Evolutionary conservation across 1,140 invertebrate genomes (phyloP), one percentile per base, ranked within the genome.

Genomic region (Dreissena polymorpha): DNA sequence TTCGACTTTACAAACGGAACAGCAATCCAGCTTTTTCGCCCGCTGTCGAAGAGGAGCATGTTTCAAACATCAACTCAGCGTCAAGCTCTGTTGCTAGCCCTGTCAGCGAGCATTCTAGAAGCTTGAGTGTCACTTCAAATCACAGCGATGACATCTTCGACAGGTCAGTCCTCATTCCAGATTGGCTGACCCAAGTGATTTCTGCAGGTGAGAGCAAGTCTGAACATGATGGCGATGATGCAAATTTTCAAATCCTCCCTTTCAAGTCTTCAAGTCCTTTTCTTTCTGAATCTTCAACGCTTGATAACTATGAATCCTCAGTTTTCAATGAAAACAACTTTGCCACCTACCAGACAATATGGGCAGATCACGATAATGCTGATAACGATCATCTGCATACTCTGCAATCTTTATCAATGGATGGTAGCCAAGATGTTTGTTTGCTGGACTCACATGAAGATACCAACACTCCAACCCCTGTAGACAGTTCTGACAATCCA

Each of bases 1-100:
- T 86, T 18, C 74, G 85, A 25, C 53, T 89, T 8, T 89, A 89
- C 74, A 88, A 89, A 68, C 53, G 88, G 60, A 83, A 87, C 64
- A 89, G 87, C 57, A 85, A 86, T 74, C 86, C 87, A 51, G 70
- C 71, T n/a, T 84, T 85, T 65, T 76, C 80, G 2, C 55, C 78
- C 53, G 49, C 29, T 2, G 55, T 27, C 14, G 27, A 70, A 16
- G 57, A 60, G 2, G 74, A 78, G 23, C 57, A 67, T 27, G 82
- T 78, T 50, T 55, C 64, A 21, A 39, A 68, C n/a, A 60, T 70
- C 21, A 57, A 55, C 6, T 55, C 60, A 39, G 14, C 64, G 13
- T 6, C n/a, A 3, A 75, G 39, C 49, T 49, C 65, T 25, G 27
- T 53, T n/a, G 57, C 70, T 64, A 83, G 75, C 65, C 81, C 74